These are phyloP conservation scores for Tenthredo scrophulariae DNA, from an alignment of 2,888 invertebrate species.

Conservation along the genomic window DNA sequence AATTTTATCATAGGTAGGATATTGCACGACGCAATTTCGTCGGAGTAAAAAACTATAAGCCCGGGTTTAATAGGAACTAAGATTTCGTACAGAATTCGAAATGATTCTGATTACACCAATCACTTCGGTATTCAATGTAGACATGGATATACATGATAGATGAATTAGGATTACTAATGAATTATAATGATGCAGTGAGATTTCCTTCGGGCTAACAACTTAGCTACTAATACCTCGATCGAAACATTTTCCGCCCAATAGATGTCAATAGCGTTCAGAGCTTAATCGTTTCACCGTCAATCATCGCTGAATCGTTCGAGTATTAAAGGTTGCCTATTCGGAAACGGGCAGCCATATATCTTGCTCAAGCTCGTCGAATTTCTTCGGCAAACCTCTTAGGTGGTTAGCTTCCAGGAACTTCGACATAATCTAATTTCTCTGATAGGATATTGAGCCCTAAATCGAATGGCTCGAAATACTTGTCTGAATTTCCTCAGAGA, in stretches of 20 bases:
- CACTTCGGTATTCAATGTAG: neutral
- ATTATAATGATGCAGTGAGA: neutral
- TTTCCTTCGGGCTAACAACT: neutral
- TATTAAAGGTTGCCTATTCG: constrained; percentile 9
- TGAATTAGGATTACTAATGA: neutral
- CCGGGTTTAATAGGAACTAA: neutral
- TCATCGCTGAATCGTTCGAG: constrained; percentile 19
- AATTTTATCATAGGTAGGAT: no score
- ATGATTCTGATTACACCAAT: neutral
- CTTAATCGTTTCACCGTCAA: neutral
- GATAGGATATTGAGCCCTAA: neutral
- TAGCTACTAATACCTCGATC: neutral
- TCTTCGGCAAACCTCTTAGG: neutral
- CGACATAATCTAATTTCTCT: constrained; percentile 12
- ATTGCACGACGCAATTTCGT: neutral
- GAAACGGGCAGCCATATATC: neutral
- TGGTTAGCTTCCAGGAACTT: neutral
- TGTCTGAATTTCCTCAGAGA: neutral
- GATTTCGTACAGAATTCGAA: neutral
- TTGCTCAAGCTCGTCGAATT: neutral
- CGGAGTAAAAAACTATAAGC: neutral
- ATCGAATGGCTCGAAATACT: constrained; percentile 12
- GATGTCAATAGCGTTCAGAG: neutral
- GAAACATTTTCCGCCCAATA: neutral
- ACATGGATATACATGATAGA: neutral